These are phyloP conservation scores for Hemaris fuciformis DNA, from an alignment of 2,888 invertebrate species.

Conservation along the genomic window DNA sequence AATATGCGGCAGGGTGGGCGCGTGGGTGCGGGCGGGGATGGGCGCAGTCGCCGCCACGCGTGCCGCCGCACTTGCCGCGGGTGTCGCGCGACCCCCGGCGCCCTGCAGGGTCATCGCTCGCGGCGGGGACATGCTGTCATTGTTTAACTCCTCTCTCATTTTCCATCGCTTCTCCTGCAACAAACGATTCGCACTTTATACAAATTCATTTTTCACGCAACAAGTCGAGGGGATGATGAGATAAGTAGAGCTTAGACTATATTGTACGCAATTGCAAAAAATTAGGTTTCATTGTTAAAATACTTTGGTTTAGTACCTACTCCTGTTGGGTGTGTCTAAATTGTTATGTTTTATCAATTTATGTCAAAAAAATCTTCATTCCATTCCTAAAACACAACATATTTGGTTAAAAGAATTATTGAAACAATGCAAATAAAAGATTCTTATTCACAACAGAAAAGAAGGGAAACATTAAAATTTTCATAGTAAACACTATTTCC, in stretches of 20 bases:
- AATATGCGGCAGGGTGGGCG: constrained; percentile 55
- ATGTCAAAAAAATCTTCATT: no score
- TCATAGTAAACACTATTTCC: background rate
- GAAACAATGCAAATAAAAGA: no score
- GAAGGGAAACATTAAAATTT: background rate
- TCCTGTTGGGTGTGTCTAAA: no score
- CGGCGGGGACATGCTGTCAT: constrained; percentile 78
- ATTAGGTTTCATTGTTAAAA: background rate
- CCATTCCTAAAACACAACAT: no score
- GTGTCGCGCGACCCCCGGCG: constrained; percentile 57
- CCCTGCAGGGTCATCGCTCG: constrained; percentile 72
- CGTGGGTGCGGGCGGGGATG: constrained; percentile 45
- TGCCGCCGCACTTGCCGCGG: constrained; percentile 53
- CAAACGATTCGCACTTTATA: constrained; percentile 39
- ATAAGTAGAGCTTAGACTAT: background rate
- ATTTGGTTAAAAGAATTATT: no score
- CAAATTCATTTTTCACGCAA: background rate
- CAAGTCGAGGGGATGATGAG: background rate
- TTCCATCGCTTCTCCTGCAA: constrained; percentile 77
- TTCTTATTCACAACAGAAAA: background rate
- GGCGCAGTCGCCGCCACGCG: constrained; percentile 52
- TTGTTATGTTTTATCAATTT: no score
- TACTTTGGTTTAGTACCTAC: no score
- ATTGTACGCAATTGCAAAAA: no score
- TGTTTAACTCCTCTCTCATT: constrained; percentile 67